Evolutionary conservation across 2,888 invertebrate genomes (phyloP).

Genomic region (Drosophila cracens): DNA sequence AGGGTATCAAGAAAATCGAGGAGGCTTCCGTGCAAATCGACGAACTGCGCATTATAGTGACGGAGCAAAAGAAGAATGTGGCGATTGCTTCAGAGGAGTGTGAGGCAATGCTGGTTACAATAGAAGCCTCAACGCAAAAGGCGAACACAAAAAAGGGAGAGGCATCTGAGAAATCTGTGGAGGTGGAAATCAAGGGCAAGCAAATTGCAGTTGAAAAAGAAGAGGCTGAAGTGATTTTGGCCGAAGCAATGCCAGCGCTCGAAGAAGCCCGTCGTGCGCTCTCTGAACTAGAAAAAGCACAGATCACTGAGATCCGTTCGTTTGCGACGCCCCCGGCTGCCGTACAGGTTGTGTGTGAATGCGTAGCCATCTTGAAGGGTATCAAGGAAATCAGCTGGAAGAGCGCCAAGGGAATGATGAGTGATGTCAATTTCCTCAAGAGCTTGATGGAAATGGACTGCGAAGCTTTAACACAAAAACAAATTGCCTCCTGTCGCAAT

Average conservation of each 20-base stretch:
- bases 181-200: conserved; percentile 93
- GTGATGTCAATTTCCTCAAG: conserved; percentile 93
- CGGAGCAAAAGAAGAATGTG: conserved; percentile 93
- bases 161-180: conserved; percentile 92
- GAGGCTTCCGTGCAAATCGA: conserved; percentile 94
- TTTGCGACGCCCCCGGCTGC: conserved; percentile 96
- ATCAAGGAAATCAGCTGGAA: conserved; percentile 95
- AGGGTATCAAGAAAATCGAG: conserved; percentile 87
- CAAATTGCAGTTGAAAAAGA: conserved; percentile 92
- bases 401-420: conserved; percentile 96
- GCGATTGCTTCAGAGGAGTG: conserved; percentile 93
- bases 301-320: conserved; percentile 96
- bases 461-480: conserved; percentile 89
- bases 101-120: conserved; percentile 91
- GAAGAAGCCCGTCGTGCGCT: conserved; percentile 93
- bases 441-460: conserved; percentile 94
- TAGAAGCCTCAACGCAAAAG: conserved; percentile 89
- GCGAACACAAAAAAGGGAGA: conserved; percentile 92
- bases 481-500: conserved; percentile 89
- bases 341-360: conserved; percentile 95
- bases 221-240: conserved; percentile 92
- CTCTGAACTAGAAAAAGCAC: conserved; percentile 93
- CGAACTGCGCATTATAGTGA: conserved; percentile 92
- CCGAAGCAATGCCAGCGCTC: conserved; percentile 93
- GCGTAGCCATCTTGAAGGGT: conserved; percentile 93